A percentile compares a stretch with the other conserved stretches of the same genome.
phyloP scores from a whole-genome alignment of 2,888 invertebrate species.

The Thereva nobilitata region DNA sequence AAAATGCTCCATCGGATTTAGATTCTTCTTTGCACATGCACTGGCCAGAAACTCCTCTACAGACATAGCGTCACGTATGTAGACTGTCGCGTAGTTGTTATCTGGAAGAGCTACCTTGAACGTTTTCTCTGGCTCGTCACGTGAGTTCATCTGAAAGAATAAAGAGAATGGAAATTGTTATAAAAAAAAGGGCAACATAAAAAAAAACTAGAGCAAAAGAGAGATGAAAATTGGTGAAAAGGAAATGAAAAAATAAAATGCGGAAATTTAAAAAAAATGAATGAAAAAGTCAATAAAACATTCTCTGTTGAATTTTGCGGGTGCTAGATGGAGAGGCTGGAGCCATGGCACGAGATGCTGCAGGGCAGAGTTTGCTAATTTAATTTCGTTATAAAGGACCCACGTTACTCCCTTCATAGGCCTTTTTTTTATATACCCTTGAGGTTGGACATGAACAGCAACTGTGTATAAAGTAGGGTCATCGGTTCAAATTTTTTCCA shows the following conservation, averaged over 20 bases:
- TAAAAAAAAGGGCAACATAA: not conserved
- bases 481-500: too few relatives aligned
- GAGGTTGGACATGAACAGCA: too few relatives aligned
- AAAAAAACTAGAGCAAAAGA: not conserved
- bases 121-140: constrained; percentile 84
- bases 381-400: too few relatives aligned
- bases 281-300: constrained; percentile 25
- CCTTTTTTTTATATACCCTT: too few relatives aligned
- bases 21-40: constrained; percentile 88
- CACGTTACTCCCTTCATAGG: too few relatives aligned
- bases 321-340: too few relatives aligned
- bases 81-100: constrained; percentile 79
- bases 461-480: too few relatives aligned
- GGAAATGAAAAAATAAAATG: too few relatives aligned
- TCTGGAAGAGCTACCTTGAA: constrained; percentile 90
- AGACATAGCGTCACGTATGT: constrained; percentile 88
- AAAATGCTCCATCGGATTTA: constrained; percentile 95
- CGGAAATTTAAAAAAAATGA: constrained; percentile 6
- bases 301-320: not conserved
- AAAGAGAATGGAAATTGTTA: constrained; percentile 47
- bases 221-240: not conserved
- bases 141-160: constrained; percentile 74
- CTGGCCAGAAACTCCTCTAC: constrained; percentile 94
- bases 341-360: too few relatives aligned
- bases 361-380: too few relatives aligned